Conservation (phyloP, 2,888 invertebrate genomes). For the Napeogenes inachia region DNA sequence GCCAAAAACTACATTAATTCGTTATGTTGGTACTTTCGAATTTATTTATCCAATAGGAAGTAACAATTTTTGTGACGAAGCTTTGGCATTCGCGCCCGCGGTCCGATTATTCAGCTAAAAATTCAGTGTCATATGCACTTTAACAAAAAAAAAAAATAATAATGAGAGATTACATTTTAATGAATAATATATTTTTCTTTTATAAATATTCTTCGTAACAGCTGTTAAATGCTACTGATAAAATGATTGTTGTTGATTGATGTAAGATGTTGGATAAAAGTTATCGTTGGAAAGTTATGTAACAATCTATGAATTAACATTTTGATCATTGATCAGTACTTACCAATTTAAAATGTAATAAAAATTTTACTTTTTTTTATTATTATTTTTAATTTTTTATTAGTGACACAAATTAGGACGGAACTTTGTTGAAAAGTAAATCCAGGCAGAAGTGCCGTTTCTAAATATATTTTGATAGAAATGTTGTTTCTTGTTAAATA, state of each 20-base stretch:
- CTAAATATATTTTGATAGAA: no score
- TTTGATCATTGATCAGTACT: no score
- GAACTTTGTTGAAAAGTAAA: not conserved
- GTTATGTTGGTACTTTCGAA: conserved; percentile 62
- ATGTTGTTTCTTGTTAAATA: no score
- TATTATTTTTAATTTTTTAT: no score
- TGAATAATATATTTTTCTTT: not conserved
- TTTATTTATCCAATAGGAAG: conserved; percentile 53
- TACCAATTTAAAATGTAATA: not conserved
- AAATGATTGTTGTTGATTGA: not conserved
- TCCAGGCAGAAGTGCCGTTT: no score
- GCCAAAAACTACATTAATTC: conserved; percentile 52
- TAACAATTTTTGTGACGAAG: conserved; percentile 53
- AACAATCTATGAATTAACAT: no score
- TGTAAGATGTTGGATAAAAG: not conserved
- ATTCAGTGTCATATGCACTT: conserved; percentile 40
- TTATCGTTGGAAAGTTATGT: no score
- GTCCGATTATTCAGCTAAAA: conserved; percentile 62
- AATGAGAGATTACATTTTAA: no score
- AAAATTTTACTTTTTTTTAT: conserved; percentile 6
- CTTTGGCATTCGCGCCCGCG: conserved; percentile 49
- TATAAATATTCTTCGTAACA: not conserved
- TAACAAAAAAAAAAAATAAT: not conserved
- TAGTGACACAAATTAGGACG: no score
- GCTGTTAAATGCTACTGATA: not conserved